These are phyloP conservation scores for Lycaena phlaeas DNA, from an alignment of 2,888 invertebrate genomes.

Conservation along the genomic window DNA sequence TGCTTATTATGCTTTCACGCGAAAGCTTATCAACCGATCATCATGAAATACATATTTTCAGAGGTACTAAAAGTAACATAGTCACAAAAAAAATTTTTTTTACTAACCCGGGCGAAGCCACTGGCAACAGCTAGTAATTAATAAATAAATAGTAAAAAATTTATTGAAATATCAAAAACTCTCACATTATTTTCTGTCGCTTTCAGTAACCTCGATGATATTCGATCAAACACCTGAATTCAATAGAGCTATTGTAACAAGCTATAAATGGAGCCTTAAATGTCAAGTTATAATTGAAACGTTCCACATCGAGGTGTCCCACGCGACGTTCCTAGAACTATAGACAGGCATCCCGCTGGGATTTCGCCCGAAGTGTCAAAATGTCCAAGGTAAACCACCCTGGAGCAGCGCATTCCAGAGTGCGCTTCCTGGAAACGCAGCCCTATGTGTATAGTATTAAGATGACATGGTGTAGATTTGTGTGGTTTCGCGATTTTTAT, in stretches of 20 bases:
- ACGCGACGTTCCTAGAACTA: constrained; percentile 60
- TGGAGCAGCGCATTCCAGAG: constrained; percentile 22
- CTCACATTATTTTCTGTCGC: too few species aligned
- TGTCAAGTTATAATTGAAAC: constrained; percentile 41
- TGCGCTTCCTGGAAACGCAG: constrained; percentile 11
- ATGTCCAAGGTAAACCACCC: constrained; percentile 57
- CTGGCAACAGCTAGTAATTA: too few species aligned
- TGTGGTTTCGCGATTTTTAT: constrained; percentile 1
- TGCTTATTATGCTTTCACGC: too few species aligned
- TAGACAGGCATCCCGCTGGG: constrained; percentile 56
- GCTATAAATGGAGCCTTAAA: constrained; percentile 2
- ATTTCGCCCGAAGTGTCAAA: constrained; percentile 68
- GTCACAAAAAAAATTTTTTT: too few species aligned
- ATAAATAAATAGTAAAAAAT: too few species aligned
- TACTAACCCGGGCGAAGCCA: too few species aligned
- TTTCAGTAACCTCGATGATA: too few species aligned
- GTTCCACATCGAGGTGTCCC: constrained; percentile 48
- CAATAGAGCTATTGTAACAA: constrained; percentile 15
- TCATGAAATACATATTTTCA: too few species aligned
- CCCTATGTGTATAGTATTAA: constrained; percentile 11
- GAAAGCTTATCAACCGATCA: too few species aligned
- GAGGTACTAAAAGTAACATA: too few species aligned
- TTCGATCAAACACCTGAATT: background rate
- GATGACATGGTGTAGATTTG: constrained; percentile 1
- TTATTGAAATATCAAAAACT: too few species aligned